Base-by-base conservation (phyloP, 2,888 invertebrate species). In the Caenorhabditis drosophilae region DNA sequence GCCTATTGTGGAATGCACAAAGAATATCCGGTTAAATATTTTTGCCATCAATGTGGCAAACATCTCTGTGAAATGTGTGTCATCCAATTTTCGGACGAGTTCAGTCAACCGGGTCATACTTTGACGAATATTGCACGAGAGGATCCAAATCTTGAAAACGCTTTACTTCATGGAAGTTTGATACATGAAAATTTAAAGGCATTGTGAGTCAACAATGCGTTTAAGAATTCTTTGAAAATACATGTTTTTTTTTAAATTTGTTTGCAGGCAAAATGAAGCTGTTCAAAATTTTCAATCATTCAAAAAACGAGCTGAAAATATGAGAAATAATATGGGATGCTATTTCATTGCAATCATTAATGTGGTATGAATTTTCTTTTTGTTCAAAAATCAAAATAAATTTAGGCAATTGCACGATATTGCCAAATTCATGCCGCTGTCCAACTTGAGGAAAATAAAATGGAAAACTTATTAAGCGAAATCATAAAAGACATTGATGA, bases 271-370 rank as follows among this genome's bases (percentile, higher is more conserved):
- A 23, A 15, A 23, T 4, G 42, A 42, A 22, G 42, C 42, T 4
- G 3, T 23, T 4, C 4, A 4, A 22, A 4, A 22, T 1, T 1
- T 15, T 7, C 12, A 22, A 11, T 22, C 4, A 3, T 23, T 23
- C 15, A 23, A 20, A 4, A 15, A 42, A 23, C 2, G 15, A 11
- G 18, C 23, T 4, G 23, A 42, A 23, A 42, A 42, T 20, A 2
- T 42, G 3, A 42, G 15, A 15, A 42, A 42, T 20, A 20, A 22
- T 11, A 7, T 42, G 23, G 42, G 42, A 12, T 42, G 42, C 23
- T 42, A 42, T 23, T 42, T 42, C 23, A 12, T 22, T 11, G 18
- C 42, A 20, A 42, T 42, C 15, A 42, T 42, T 23, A 42, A 42
- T 15, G 42, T 15, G n/a, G n/a, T n/a, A n/a, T n/a, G n/a, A n/a